phyloP scores from a whole-genome alignment of 1,140 invertebrate genomes.

The Asobara japonica region DNA sequence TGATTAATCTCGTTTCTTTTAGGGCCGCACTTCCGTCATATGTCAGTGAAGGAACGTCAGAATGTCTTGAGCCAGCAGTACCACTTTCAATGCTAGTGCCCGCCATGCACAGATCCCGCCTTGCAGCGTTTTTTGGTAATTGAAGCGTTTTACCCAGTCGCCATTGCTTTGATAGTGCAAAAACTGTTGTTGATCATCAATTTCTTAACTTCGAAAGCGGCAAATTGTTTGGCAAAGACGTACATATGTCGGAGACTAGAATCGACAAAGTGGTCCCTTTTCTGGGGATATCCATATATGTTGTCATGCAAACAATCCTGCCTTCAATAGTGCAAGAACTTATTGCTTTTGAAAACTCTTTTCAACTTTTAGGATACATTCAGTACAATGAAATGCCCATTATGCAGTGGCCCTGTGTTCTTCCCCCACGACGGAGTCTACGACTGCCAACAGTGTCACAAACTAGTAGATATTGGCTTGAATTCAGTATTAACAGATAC shows the following conservation, averaged over 20 bases:
- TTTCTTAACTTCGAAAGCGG: background rate
- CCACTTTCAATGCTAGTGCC: slow-evolving; percentile 76
- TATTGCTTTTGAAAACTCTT: background rate
- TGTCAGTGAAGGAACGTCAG: slow-evolving; percentile 69
- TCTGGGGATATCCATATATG: too few relatives aligned
- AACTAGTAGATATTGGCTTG: slow-evolving; percentile 27
- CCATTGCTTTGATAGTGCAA: background rate
- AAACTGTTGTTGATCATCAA: background rate
- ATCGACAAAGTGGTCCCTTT: too few relatives aligned
- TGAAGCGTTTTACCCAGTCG: slow-evolving; percentile 17
- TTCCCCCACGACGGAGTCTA: slow-evolving; percentile 31
- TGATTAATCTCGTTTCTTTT: slow-evolving; percentile 34
- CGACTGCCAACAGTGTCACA: slow-evolving; percentile 52
- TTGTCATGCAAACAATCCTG: background rate
- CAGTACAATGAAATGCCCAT: slow-evolving; percentile 53
- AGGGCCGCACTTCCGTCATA: slow-evolving; percentile 74
- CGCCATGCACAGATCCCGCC: too few relatives aligned
- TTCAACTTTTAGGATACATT: slow-evolving; percentile 58
- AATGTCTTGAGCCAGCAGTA: slow-evolving; percentile 74
- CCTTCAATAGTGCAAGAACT: background rate
- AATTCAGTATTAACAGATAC: slow-evolving; percentile 46
- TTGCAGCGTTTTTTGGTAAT: slow-evolving; percentile 70
- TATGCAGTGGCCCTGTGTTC: slow-evolving; percentile 54
- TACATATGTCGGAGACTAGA: too few relatives aligned
- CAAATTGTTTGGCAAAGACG: too few relatives aligned